phyloP scores from a whole-genome alignment of 2,888 invertebrate genomes.

The Diachrysia chrysitis region DNA sequence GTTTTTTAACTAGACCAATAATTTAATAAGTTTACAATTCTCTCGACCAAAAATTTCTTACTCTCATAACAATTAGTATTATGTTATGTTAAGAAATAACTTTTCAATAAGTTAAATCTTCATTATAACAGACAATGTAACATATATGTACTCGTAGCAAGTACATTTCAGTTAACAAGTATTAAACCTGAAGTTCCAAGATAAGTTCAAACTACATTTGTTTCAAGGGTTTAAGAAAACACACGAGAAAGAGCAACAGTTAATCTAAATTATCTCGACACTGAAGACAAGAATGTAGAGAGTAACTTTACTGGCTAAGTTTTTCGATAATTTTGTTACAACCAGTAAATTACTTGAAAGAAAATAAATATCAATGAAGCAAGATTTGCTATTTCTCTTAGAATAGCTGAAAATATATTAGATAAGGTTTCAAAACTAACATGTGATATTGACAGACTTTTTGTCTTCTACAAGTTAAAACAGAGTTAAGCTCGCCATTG shows the following conservation, averaged over 20 bases:
- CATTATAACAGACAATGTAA: background rate
- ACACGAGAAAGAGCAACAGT: conserved; percentile 5
- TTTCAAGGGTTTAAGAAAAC: conserved; percentile 5
- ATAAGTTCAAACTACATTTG: background rate
- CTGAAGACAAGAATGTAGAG: background rate
- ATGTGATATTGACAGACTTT: too few species aligned
- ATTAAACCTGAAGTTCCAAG: background rate
- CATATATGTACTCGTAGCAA: background rate
- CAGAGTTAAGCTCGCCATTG: background rate
- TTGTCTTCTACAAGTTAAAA: background rate
- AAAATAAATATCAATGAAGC: conserved; percentile 1
- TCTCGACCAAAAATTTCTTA: too few species aligned
- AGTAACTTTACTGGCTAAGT: background rate
- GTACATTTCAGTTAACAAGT: background rate
- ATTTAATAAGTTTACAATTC: too few species aligned
- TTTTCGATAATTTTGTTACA: background rate
- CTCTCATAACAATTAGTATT: background rate
- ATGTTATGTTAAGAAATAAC: background rate
- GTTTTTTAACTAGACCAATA: too few species aligned
- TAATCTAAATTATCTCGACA: conserved; percentile 18
- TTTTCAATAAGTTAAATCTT: background rate
- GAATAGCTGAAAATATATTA: background rate
- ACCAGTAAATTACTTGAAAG: background rate
- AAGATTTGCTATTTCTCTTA: background rate
- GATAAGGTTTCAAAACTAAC: background rate